These are phyloP conservation scores for Sitobion miscanthi DNA, from an alignment of 1,140 invertebrate species.

Conservation along the genomic window DNA sequence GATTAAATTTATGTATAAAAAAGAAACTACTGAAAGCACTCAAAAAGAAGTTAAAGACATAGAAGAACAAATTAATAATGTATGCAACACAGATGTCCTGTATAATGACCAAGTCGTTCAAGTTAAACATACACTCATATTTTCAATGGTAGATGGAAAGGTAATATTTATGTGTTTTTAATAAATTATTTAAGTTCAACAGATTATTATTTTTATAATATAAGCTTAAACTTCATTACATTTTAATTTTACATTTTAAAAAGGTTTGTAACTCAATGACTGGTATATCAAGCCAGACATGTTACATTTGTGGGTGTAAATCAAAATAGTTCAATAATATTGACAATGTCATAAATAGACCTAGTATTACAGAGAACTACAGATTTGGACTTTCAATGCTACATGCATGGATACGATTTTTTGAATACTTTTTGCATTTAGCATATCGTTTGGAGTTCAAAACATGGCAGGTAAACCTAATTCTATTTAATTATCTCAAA, in stretches of 20 bases:
- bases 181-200: no score
- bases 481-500: background rate
- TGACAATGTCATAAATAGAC: background rate
- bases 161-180: background rate
- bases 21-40: background rate
- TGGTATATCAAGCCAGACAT: background rate
- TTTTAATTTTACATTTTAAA: no score
- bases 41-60: background rate
- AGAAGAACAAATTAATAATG: background rate
- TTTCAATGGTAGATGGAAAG: conserved; percentile 6
- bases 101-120: background rate
- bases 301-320: background rate
- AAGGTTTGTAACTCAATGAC: background rate
- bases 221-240: no score
- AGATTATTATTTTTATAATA: no score
- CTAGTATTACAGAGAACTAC: background rate
- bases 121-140: conserved; percentile 13
- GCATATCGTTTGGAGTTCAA: background rate
- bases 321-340: background rate
- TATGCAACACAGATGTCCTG: background rate
- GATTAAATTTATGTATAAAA: conserved; percentile 19
- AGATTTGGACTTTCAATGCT: background rate
- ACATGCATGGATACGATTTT: background rate
- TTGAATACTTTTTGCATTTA: conserved; percentile 9
- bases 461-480: background rate